Evolutionary conservation across 2,113 vertebrate genomes (phyloP), one percentile per base, ranked within the genome.

Genomic region (Labeo rohita): DNA sequence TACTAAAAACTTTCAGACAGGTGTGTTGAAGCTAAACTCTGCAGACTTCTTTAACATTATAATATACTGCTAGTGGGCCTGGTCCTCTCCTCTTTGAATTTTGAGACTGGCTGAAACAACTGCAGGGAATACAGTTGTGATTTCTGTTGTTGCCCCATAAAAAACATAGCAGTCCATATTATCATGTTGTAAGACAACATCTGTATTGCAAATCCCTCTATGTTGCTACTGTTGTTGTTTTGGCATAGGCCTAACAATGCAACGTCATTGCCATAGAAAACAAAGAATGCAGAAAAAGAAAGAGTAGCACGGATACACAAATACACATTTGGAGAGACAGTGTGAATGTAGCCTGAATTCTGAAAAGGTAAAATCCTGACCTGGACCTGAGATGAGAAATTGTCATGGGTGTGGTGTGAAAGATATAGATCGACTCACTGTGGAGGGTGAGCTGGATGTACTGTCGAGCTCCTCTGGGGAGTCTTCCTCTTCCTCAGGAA

Each of bases 401-500:
- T 36, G 16, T 73, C 54, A 83, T 52, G 65, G 39, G 49, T 61
- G 34, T 75, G 9, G 28, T 66, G 56, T 63, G 36, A 80, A 76
- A 76, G 2, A 66, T 52, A 49, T 52, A 49, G 49, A 13, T 34
- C 39, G 4, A 93, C 94, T 95, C 90, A 97, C 97, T 89, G 94
- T 95, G 86, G 91, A 91, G 47, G 95, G 92, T 75, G 95, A 92
- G 90, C 94, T 95, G 65, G 92, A 93, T 61, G 89, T 92, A 83
- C 92, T 93, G 89, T 95, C 91, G 75, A 94, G 88, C 85, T 97
- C 94, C 90, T 97, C 97, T 12, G 95, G 94, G 68, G 96, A 95
- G 88, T 97, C 97, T 92, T 97, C 96, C 83, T 97, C 95, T 36
- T 98, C 97, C 93, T 97, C 97, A 1, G 97, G 97, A 89, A 96